Conservation (phyloP, 2,888 invertebrate species). For the Drosophila lacicola region DNA sequence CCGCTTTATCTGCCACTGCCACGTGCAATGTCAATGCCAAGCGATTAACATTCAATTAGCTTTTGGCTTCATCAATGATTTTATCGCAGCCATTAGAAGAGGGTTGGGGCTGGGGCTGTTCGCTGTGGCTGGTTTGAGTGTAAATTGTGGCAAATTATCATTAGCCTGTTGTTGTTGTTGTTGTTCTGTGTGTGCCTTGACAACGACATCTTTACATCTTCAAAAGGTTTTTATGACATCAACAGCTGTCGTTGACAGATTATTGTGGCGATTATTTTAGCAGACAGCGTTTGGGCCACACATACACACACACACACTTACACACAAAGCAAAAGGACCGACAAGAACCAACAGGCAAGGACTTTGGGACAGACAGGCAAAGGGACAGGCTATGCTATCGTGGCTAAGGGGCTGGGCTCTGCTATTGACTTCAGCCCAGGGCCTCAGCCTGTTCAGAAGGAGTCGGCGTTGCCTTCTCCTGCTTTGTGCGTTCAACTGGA, state of each 20-base stretch:
- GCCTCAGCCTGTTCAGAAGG: background rate
- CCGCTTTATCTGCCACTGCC: slow-evolving; percentile 44
- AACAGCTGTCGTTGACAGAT: slow-evolving; percentile 85
- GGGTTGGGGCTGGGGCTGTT: slow-evolving; percentile 12
- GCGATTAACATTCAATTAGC: slow-evolving; percentile 83
- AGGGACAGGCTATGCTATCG: background rate
- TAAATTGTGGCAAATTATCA: slow-evolving; percentile 82
- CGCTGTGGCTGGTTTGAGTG: slow-evolving; percentile 59
- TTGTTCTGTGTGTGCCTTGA: slow-evolving; percentile 27
- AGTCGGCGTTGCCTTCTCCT: slow-evolving; percentile 25
- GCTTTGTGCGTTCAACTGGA: slow-evolving; percentile 76
- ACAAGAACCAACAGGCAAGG: slow-evolving; percentile 31
- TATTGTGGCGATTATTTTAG: slow-evolving; percentile 85
- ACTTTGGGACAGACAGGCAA: background rate
- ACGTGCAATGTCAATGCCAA: slow-evolving; percentile 77
- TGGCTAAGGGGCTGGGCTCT: slow-evolving; percentile 10
- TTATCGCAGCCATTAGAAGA: slow-evolving; percentile 80
- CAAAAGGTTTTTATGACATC: slow-evolving; percentile 84
- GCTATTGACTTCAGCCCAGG: too few relatives aligned
- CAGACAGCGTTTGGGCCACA: slow-evolving; percentile 45
- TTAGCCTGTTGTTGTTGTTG: slow-evolving; percentile 64
- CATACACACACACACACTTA: too few relatives aligned
- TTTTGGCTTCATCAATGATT: slow-evolving; percentile 81
- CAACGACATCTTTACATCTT: slow-evolving; percentile 74
- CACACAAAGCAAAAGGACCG: slow-evolving; percentile 44